Percentiles rank a stretch among this genome's conserved stretches.
Conservation (phyloP, 2,113 vertebrate genomes). For the Myocastor coypus region DNA sequence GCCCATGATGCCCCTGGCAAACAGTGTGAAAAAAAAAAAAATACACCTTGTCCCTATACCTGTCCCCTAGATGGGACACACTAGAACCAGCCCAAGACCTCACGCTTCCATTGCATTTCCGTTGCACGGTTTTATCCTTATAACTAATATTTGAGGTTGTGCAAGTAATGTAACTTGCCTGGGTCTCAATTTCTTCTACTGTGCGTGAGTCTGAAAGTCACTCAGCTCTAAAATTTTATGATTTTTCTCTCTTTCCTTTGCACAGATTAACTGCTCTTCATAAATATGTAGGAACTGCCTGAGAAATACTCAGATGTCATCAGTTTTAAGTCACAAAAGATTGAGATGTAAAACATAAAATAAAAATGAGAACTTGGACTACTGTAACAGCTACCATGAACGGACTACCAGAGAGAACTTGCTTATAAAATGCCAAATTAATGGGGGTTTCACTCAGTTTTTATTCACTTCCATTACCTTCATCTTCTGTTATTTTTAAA, state of each 20-base stretch:
- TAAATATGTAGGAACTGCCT: slow-evolving; percentile 77
- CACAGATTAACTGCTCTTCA: slow-evolving; percentile 73
- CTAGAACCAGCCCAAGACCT: not conserved
- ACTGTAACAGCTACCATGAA: slow-evolving; percentile 71
- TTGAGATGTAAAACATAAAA: slow-evolving; percentile 71
- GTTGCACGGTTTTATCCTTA: not conserved
- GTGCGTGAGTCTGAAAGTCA: not conserved
- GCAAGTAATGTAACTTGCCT: not conserved
- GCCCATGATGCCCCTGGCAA: not conserved
- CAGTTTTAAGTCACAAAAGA: slow-evolving; percentile 69
- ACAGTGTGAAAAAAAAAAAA: not conserved
- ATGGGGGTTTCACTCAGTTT: slow-evolving; percentile 66
- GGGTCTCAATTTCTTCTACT: slow-evolving; percentile 27
- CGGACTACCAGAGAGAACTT: slow-evolving; percentile 52
- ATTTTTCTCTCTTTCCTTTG: slow-evolving; percentile 39
- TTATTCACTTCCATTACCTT: slow-evolving; percentile 72
- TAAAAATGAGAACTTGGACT: slow-evolving; percentile 75
- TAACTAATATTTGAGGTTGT: not conserved
- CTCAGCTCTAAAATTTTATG: slow-evolving; percentile 59
- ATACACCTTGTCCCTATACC: no score
- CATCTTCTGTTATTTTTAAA: slow-evolving; percentile 68
- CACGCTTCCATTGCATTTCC: not conserved
- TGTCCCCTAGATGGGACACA: not conserved
- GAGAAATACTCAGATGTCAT: slow-evolving; percentile 73
- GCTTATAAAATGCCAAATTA: slow-evolving; percentile 73